Percentiles rank a stretch among this genome's conserved stretches.
Conservation (phyloP, 1,140 invertebrate genomes). For the Anastrepha ludens region DNA sequence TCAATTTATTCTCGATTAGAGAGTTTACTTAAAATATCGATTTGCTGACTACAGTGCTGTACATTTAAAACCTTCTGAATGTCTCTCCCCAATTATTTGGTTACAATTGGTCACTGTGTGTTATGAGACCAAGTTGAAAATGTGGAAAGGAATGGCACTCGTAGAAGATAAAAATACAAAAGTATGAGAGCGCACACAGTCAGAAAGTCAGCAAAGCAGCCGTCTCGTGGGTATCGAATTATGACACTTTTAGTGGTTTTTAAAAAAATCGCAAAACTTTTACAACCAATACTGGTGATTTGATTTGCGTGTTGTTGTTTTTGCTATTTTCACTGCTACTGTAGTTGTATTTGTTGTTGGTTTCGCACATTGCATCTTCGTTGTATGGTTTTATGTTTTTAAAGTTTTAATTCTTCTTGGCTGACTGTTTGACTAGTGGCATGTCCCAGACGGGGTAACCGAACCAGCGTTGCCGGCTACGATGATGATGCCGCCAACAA, state of each 20-base stretch:
- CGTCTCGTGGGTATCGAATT: slow-evolving; percentile 73
- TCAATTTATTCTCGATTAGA: too few species aligned
- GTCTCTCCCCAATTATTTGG: too few species aligned
- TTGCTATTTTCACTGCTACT: not conserved
- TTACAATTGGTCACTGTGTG: not conserved
- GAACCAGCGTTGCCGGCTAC: not conserved
- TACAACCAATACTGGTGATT: slow-evolving; percentile 16
- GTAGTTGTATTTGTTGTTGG: not conserved
- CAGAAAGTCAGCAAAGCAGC: slow-evolving; percentile 59
- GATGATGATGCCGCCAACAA: slow-evolving; percentile 35
- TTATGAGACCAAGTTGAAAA: not conserved
- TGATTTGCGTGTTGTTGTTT: slow-evolving; percentile 31
- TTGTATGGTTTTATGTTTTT: slow-evolving; percentile 50
- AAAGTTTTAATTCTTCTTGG: slow-evolving; percentile 51
- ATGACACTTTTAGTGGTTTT: slow-evolving; percentile 74
- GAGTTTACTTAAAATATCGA: too few species aligned
- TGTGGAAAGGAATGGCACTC: not conserved
- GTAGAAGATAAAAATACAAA: not conserved
- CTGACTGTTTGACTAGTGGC: slow-evolving; percentile 37
- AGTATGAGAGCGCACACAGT: not conserved
- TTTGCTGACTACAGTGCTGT: too few species aligned
- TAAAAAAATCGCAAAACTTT: slow-evolving; percentile 55
- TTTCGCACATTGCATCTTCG: not conserved
- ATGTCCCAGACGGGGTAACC: slow-evolving; percentile 18
- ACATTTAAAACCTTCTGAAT: too few species aligned